Conservation (phyloP, 2,113 vertebrate species). For the Triplophysa tibetana region DNA sequence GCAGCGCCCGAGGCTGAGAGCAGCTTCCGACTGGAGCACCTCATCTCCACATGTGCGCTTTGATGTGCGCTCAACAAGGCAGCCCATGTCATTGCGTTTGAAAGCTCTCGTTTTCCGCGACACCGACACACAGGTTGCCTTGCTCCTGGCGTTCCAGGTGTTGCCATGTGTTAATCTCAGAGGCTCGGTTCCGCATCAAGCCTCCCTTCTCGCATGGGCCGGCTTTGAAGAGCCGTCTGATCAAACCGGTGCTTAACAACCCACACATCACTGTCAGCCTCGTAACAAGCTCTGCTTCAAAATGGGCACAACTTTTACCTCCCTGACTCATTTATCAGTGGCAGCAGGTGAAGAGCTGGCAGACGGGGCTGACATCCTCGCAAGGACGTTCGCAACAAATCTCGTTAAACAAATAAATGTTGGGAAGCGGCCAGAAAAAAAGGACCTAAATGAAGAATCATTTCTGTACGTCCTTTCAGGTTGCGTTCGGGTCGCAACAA, state of each 20-base stretch:
- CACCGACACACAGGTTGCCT: constrained; percentile 23
- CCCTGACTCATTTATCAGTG: constrained; percentile 28
- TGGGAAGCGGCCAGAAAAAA: constrained; percentile 13
- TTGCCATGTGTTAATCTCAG: constrained; percentile 45
- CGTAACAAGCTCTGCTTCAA: constrained; percentile 22
- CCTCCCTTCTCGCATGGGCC: constrained; percentile 4
- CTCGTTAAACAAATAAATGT: constrained; percentile 48
- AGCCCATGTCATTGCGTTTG: constrained; percentile 37
- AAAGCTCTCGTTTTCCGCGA: constrained; percentile 48
- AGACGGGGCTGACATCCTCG: constrained; percentile 39
- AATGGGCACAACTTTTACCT: constrained; percentile 19
- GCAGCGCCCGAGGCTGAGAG: constrained; percentile 20
- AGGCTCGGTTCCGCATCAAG: constrained; percentile 39
- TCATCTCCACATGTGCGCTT: constrained; percentile 47
- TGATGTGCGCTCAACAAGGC: constrained; percentile 44
- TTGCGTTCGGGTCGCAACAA: constrained; percentile 23
- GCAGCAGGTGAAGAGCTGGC: constrained; percentile 29
- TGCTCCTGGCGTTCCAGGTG: constrained; percentile 45
- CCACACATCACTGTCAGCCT: constrained; percentile 28
- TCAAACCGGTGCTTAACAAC: constrained; percentile 41
- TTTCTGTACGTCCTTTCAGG: constrained; percentile 25
- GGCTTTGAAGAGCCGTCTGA: constrained; percentile 43
- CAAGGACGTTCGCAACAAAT: constrained; percentile 41
- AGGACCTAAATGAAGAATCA: constrained; percentile 23
- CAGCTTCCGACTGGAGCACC: constrained; percentile 34